Base-by-base conservation (phyloP, 2,797 vertebrate genomes). In the Darevskia mixta region DNA sequence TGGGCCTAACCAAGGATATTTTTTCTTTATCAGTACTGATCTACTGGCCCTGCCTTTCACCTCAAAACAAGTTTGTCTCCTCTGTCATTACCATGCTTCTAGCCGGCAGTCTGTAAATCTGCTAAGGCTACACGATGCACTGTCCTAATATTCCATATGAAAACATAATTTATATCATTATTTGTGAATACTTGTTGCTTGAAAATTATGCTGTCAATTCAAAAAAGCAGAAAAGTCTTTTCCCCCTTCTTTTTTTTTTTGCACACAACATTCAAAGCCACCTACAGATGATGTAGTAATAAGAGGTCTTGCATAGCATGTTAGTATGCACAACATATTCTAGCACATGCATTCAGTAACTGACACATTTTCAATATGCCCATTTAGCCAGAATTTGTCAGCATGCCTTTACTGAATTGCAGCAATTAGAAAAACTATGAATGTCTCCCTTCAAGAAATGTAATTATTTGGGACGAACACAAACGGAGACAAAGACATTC, bases 241-340 rank as follows among this genome's bases (percentile, higher is more conserved):
- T 11, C 32, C 20, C 2, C 49, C 20, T 38, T 13, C 66, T 20
- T 79, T 78, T 3, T 82, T 80, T 55, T 82, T 81, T 55, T 88
- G 77, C 88, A 94, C 35, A 93, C 90, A 91, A 93, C 96, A 95
- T 95, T 95, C 93, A 87, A 91, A 95, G 93, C 92, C 82, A 86
- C 55, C 90, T 86, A 86, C 78, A 92, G 91, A 93, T 17, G 87
- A 90, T 87, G 86, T 32, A 73, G 91, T 90, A 90, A 87, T 83
- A 78, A 58, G 27, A 32, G 92, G 73, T 90, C 92, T 93, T 77
- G 90, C 85, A 77, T 7, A 86, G 95, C 91, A 90, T 92, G 95
- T 95, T 90, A 95, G 95, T 95, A 95, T 29, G 88, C 90, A 64
- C 76, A 89, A 86, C 79, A 92, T 87, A 91, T 89, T 92, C 95